Base-by-base conservation (phyloP, 2,888 invertebrate genomes). In the Terebella lapidaria region DNA sequence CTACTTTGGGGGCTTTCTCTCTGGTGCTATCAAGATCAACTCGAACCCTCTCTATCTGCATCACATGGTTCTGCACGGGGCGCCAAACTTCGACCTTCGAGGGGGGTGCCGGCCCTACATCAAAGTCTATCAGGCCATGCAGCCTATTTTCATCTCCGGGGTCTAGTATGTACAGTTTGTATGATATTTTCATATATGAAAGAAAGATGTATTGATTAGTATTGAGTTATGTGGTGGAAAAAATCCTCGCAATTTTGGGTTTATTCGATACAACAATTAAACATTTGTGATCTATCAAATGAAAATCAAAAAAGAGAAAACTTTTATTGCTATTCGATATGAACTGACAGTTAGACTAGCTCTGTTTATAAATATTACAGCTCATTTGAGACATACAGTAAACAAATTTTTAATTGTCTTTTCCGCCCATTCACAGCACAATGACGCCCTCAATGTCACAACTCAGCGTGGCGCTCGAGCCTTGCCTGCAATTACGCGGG, bases 1-100 rank as follows among this genome's bases (percentile, higher is more conserved):
- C 76, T 94, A 94, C 78, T 94, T 94, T 81, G 88, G 92, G 57
- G 93, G 93, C 1, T 84, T 94, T 54, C 85, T 94, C 59, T 91
- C 92, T 3, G 93, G 93, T 51, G 88, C 89, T 75, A 90, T 93
- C 74, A 86, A 89, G 71, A 91, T 94, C 79, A 94, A 92, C 82
- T 88, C 91, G 56, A 87, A 89, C 53, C 90, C 94, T 1, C 83
- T 94, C 35, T 90, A 89, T 79, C 85, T 94, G 64, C 91, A 92
- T 59, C 91, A 91, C 78, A 87, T 94, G 62, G 88, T 90, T 63
- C 89, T 93, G 56, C 86, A 90, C 62, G 92, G 92, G 42, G 88
- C 91, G n/a, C 89, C 92, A 25, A 83, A 88, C 55, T 90, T 88
- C 73, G 83, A 83, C 68, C 71, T 77, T 18, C 73, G 73, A 53